phyloP scores from a whole-genome alignment of 1,140 invertebrate species.

The Panagrolaimus sp. region DNA sequence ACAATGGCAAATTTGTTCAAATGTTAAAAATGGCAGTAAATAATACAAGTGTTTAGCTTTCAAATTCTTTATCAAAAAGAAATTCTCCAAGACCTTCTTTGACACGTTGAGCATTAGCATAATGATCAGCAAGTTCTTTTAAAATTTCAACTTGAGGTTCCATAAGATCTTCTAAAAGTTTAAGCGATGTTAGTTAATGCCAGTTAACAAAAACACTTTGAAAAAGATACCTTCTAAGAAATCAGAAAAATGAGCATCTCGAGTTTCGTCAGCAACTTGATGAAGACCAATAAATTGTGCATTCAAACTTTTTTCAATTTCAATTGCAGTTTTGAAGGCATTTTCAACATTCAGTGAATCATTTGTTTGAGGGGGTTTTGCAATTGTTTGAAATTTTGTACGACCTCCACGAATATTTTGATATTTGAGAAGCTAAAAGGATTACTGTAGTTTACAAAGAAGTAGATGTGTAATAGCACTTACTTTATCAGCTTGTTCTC shows the following conservation, averaged over 20 bases:
- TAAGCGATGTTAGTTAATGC: neutral
- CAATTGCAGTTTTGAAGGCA: conserved; percentile 68
- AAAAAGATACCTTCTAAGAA: conserved; percentile 15
- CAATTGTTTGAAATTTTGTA: conserved; percentile 49
- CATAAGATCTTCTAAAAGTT: conserved; percentile 16
- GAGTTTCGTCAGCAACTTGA: conserved; percentile 64
- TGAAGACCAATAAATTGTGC: conserved; percentile 68
- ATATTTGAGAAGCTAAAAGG: conserved; percentile 67
- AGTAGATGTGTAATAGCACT: neutral
- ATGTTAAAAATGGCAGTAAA: neutral
- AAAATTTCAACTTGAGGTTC: conserved; percentile 12
- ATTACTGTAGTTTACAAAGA: neutral
- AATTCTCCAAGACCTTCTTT: conserved; percentile 15
- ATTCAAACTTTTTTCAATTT: conserved; percentile 72
- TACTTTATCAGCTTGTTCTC: conserved; percentile 67
- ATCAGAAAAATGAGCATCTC: conserved; percentile 64
- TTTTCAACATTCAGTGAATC: conserved; percentile 65
- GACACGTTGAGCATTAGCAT: neutral
- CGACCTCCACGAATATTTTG: conserved; percentile 71
- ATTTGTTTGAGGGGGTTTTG: conserved; percentile 64
- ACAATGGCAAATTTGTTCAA: no score
- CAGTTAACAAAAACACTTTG: neutral
- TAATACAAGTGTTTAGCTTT: neutral
- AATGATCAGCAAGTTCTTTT: conserved; percentile 10
- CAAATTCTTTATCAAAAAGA: conserved; percentile 18